Base-by-base conservation (phyloP, 2,888 invertebrate species). In the Aquatica leii region DNA sequence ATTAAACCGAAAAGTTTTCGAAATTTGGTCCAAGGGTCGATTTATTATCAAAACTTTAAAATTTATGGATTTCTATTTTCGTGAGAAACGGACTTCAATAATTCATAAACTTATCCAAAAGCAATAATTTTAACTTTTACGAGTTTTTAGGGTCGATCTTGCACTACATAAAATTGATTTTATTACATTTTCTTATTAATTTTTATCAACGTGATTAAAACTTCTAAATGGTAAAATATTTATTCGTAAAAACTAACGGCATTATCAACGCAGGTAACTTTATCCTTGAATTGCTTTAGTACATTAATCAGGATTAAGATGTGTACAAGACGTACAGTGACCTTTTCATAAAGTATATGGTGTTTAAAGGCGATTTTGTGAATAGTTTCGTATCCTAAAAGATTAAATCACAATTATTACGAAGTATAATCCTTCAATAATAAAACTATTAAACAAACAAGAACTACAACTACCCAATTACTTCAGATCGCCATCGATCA, bases 281-380 rank as follows among this genome's bases (percentile, higher is more conserved):
- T 8, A 41, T 15, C 17, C 12, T 14, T 2, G 41, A 6, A 41
- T 15, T 41, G n/a, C 46, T 9, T n/a, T 20, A 2, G 18, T 35
- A 9, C 37, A 52, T 52, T 52, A 52, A 15, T 52, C 34, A 37
- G 52, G 37, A 34, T 52, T 52, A 52, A 50, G 2, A 20, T 50
- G 11, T 43, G 9, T 15, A 12, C 31, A 12, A 12, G 2, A 11
- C 2, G 37, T n/a, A 15, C 41, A 14, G 2, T 41, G 41, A 41
- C 41, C 41, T 14, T 41, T 41, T 41, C 14, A 41, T 15, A 14
- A 41, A 41, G 14, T 15, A 41, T 6, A 24, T 6, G 24, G 24
- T 24, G 24, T 24, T 24, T 24, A 24, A 24, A 24, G 24, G 6
- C 2, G 24, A 24, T 2, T 24, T 24, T 6, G 24, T 24, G 24